Conservation (phyloP, 2,888 invertebrate species). For the Resseliella maxima region DNA sequence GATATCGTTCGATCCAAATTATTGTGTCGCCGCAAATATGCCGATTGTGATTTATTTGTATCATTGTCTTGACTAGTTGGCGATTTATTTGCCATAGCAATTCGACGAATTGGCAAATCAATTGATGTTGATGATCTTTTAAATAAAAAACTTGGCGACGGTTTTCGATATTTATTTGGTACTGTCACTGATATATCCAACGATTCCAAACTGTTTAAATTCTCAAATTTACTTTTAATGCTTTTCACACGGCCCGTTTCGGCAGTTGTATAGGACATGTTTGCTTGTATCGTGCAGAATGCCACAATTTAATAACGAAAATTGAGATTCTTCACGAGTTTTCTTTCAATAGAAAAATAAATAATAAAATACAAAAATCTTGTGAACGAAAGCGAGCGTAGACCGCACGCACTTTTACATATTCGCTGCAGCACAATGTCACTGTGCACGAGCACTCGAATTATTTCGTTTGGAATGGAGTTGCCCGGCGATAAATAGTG, state of each 20-base stretch:
- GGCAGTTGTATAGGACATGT: neutral
- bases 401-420: too few relatives aligned
- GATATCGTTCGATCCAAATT: conserved; percentile 7
- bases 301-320: too few relatives aligned
- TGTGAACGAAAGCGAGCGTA: too few relatives aligned
- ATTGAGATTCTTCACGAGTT: too few relatives aligned
- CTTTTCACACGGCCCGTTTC: conserved; percentile 70
- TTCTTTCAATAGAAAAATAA: too few relatives aligned
- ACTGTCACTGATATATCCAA: conserved; percentile 57
- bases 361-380: too few relatives aligned
- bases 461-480: too few relatives aligned
- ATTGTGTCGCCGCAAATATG: conserved; percentile 36
- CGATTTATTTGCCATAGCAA: conserved; percentile 57
- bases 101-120: conserved; percentile 58
- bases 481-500: too few relatives aligned
- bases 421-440: too few relatives aligned
- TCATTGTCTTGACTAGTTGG: neutral
- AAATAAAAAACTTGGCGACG: conserved; percentile 58
- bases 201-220: conserved; percentile 64
- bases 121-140: conserved; percentile 61
- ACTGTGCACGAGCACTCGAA: too few relatives aligned
- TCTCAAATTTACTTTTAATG: conserved; percentile 75
- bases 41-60: too few relatives aligned
- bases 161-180: conserved; percentile 50
- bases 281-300: neutral